Evolutionary conservation across 2,797 vertebrate species (phyloP).

Genomic region (Gastrophryne carolinensis): DNA sequence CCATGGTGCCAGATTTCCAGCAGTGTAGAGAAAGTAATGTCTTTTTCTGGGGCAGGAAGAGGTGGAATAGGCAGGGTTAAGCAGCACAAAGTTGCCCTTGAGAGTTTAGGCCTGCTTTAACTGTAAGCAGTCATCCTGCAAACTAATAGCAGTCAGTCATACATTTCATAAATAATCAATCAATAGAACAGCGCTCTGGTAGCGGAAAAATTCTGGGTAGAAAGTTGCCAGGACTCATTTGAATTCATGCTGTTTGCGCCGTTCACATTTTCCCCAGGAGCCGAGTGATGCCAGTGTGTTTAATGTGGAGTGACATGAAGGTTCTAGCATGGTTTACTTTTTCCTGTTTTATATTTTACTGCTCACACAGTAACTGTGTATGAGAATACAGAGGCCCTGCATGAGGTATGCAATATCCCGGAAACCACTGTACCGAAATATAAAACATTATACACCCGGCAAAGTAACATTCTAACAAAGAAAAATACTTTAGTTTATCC

Average conservation of each 20-base stretch:
- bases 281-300: background rate
- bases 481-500: no score
- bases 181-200: background rate
- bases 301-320: constrained; percentile 15
- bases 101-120: no score
- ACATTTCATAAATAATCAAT: constrained; percentile 26
- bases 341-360: background rate
- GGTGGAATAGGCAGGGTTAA: no score
- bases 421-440: no score
- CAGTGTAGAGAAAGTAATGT: no score
- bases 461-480: no score
- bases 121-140: background rate
- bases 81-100: no score
- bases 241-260: constrained; percentile 14
- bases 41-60: no score
- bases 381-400: background rate
- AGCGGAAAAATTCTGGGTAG: background rate
- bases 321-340: background rate
- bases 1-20: no score
- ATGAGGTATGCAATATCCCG: no score
- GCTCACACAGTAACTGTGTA: background rate
- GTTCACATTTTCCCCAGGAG: constrained; percentile 22
- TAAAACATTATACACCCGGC: no score
- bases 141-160: background rate
- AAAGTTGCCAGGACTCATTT: constrained; percentile 7